Evolutionary conservation across 2,888 invertebrate genomes (phyloP).

Genomic region (Lymantria dispar): DNA sequence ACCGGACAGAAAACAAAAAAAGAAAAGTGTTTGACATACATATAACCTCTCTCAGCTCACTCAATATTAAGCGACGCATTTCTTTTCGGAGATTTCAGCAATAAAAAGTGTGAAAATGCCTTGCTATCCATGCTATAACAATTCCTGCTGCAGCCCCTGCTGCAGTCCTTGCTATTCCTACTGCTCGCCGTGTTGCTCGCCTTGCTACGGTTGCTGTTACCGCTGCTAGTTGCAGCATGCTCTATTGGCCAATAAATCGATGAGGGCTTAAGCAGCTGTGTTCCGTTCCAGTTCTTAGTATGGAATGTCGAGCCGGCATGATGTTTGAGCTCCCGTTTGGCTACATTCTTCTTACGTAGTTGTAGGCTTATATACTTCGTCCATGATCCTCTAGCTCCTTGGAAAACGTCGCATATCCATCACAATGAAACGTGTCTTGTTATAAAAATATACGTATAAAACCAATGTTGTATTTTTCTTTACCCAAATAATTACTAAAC

Average conservation of each 20-base stretch:
- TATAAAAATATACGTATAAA: background rate
- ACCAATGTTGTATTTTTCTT: background rate
- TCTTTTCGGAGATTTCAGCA: background rate
- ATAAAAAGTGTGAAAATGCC: background rate
- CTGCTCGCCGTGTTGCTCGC: constrained; percentile 2
- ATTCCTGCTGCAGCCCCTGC: constrained; percentile 4
- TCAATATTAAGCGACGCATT: background rate
- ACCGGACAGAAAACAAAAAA: constrained; percentile 29
- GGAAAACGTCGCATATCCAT: background rate
- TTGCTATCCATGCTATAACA: constrained; percentile 3
- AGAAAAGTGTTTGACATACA: constrained; percentile 10
- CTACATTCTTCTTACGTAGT: background rate
- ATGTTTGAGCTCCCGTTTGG: background rate
- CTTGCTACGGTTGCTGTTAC: constrained; percentile 2
- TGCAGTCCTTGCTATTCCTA: constrained; percentile 7
- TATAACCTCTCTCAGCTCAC: background rate
- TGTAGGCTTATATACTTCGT: background rate
- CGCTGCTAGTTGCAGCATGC: background rate
- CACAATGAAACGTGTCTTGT: background rate
- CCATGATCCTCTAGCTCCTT: background rate
- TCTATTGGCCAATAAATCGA: background rate
- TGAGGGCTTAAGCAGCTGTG: no score
- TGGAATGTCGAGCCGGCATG: background rate
- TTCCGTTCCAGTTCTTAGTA: background rate
- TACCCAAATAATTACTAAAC: no score